Evolutionary conservation across 2,888 invertebrate genomes (phyloP).

Genomic region (Agonopterix heracliana): DNA sequence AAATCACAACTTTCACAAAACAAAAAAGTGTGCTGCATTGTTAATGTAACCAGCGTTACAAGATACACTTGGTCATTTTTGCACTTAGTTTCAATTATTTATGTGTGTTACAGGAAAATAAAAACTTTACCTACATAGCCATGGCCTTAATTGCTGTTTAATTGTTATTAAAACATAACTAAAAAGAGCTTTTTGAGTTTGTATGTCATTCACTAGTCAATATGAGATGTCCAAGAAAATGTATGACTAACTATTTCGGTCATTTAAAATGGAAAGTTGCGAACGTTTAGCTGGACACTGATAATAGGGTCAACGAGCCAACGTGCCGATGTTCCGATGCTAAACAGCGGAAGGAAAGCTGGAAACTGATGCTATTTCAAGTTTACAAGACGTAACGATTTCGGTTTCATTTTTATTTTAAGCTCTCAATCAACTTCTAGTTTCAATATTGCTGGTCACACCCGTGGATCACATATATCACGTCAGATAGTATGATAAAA

Average conservation of each 20-base stretch:
- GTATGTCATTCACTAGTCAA: too few species aligned
- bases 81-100: not conserved
- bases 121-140: too few species aligned
- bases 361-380: constrained; percentile 15
- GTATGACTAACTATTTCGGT: constrained; percentile 14
- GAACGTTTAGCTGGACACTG: constrained; percentile 35
- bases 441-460: too few species aligned
- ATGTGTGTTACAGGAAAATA: too few species aligned
- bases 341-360: constrained; percentile 53
- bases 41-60: constrained; percentile 24
- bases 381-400: too few species aligned
- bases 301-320: constrained; percentile 54
- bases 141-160: too few species aligned
- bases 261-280: constrained; percentile 47
- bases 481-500: too few species aligned
- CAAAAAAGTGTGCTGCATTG: constrained; percentile 51
- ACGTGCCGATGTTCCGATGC: constrained; percentile 48
- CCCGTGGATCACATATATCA: too few species aligned
- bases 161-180: too few species aligned
- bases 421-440: too few species aligned
- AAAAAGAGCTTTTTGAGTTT: too few species aligned
- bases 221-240: not conserved
- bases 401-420: too few species aligned
- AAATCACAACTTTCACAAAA: constrained; percentile 61
- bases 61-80: not conserved